These are phyloP conservation scores for Saturnia japonica DNA, from an alignment of 2,888 invertebrate genomes.

Conservation along the genomic window DNA sequence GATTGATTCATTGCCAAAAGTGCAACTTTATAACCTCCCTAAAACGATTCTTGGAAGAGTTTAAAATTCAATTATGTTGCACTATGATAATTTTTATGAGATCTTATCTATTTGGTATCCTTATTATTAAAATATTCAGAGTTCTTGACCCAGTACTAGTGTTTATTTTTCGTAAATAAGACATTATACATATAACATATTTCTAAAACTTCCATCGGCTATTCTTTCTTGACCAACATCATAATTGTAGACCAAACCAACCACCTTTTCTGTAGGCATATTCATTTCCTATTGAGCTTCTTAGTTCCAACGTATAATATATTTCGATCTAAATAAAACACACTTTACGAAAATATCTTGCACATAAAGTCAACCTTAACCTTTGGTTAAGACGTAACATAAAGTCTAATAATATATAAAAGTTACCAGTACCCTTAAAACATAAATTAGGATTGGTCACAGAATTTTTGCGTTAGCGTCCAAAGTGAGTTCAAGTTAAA, in stretches of 20 bases:
- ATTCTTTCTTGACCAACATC: too few species aligned
- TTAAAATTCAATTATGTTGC: neutral
- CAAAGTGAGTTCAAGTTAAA: slow-evolving; percentile 52
- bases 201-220: neutral
- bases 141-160: neutral
- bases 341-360: neutral
- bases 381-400: neutral
- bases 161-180: neutral
- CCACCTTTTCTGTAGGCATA: neutral
- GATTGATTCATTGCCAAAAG: slow-evolving; percentile 44
- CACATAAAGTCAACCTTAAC: neutral
- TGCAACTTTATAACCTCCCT: slow-evolving; percentile 7
- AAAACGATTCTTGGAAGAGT: neutral
- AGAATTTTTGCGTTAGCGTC: slow-evolving; percentile 39
- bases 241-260: neutral
- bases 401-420: slow-evolving; percentile 10
- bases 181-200: neutral
- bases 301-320: neutral
- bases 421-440: slow-evolving; percentile 5
- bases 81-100: neutral
- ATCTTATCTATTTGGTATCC: neutral
- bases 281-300: neutral
- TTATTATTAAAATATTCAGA: neutral
- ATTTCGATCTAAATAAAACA: neutral
- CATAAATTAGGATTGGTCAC: slow-evolving; percentile 32